phyloP scores from a whole-genome alignment of 2,888 invertebrate genomes.

The Aphidius colemani region DNA sequence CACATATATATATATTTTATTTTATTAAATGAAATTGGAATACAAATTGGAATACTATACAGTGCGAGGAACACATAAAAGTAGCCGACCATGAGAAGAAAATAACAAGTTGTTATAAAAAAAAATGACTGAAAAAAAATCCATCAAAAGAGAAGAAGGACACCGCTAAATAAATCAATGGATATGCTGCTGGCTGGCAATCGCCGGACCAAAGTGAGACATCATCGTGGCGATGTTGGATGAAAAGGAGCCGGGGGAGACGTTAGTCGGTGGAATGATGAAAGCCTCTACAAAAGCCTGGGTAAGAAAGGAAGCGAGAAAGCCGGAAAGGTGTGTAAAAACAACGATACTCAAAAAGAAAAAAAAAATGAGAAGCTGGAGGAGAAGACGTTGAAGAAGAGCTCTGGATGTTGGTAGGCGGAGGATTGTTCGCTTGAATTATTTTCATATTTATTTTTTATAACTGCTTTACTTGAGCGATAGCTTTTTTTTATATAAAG shows the following conservation, averaged over 20 bases:
- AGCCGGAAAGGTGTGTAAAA: constrained; percentile 35
- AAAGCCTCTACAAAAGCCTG: constrained; percentile 17
- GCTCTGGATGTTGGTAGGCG: constrained; percentile 9
- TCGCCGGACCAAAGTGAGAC: constrained; percentile 29
- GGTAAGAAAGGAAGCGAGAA: constrained; percentile 2
- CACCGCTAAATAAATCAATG: constrained; percentile 34
- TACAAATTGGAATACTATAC: neutral
- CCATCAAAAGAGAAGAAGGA: neutral
- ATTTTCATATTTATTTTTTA: constrained; percentile 28
- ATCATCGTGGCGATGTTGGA: constrained; percentile 28
- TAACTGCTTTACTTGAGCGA: constrained; percentile 15
- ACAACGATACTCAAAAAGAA: constrained; percentile 33
- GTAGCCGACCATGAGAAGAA: constrained; percentile 21
- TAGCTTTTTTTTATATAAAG: too few relatives aligned
- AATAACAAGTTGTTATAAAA: neutral
- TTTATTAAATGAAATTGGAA: neutral
- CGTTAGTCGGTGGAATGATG: constrained; percentile 23
- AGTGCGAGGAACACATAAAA: neutral
- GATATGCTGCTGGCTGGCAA: constrained; percentile 29
- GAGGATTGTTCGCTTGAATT: constrained; percentile 25
- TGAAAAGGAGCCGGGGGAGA: neutral
- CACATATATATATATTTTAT: too few relatives aligned
- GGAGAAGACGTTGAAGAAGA: too few relatives aligned
- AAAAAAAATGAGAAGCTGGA: too few relatives aligned
- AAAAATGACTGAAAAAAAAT: constrained; percentile 9